Conservation (phyloP, 2,888 invertebrate genomes). For the Caenorhabditis afra region DNA sequence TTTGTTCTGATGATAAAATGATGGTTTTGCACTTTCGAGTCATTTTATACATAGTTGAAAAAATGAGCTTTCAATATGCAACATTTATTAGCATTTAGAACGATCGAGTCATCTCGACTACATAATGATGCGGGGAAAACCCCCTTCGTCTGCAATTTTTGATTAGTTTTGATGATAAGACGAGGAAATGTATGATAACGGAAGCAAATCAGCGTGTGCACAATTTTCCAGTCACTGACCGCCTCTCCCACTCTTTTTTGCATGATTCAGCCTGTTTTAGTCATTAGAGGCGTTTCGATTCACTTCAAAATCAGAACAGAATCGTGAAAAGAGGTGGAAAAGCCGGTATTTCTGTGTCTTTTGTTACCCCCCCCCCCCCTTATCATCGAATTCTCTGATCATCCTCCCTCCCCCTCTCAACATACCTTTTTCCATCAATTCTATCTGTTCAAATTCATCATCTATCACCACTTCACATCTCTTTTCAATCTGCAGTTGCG, state of each 20-base stretch:
- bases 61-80: neutral
- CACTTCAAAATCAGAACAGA: neutral
- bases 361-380: constrained; percentile 17
- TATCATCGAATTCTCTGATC: too few species aligned
- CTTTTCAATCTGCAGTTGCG: constrained; percentile 25
- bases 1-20: constrained; percentile 33
- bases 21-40: constrained; percentile 28
- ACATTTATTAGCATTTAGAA: neutral
- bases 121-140: constrained; percentile 8
- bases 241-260: constrained; percentile 9
- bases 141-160: constrained; percentile 27
- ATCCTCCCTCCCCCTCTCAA: neutral
- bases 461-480: constrained; percentile 18
- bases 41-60: neutral
- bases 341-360: constrained; percentile 13
- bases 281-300: neutral
- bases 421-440: neutral
- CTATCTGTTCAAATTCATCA: constrained; percentile 13
- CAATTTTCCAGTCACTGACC: constrained; percentile 21
- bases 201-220: constrained; percentile 3
- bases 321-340: neutral
- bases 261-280: too few species aligned
- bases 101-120: neutral
- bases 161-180: constrained; percentile 18
- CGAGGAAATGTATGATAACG: too few species aligned